Base-by-base conservation (phyloP, 2,888 invertebrate species). In the Marronus borbonicus region DNA sequence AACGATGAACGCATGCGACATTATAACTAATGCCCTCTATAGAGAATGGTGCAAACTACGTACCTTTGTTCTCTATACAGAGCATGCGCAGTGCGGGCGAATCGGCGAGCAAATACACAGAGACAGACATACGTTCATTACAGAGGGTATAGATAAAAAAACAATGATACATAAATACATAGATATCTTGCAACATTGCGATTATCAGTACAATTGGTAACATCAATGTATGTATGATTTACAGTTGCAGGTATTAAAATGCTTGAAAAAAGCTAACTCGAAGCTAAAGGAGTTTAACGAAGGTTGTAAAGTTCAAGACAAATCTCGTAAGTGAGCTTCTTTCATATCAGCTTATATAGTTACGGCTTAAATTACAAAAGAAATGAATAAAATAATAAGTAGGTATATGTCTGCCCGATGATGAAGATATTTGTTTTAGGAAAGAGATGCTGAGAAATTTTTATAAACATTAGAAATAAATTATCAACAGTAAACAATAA, bases 1-100 rank as follows among this genome's bases (percentile, higher is more conserved):
- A 70, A 70, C 70, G 55, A 70, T 58, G 70, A 58, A 62, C 77
- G 50, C 80, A 79, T 76, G 79, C 79, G 68, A 64, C 68, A 70
- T 77, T 72, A 79, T 66, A 70, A 76, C 76, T 80, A 80, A 80
- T 81, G 81, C 81, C 79, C 82, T 82, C 80, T 82, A 82, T 81
- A 82, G 82, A 84, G 81, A 84, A 83, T 77, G 79, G 80, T 84
- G 83, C 85, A 85, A 85, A 84, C 87, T 88, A 88, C 88, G 86
- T 88, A 88, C 88, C 88, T 88, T 88, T 88, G 87, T 88, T 88
- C 88, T 88, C 88, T 88, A 88, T 86, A 87, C 84, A 86, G 85
- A 86, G 85, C 87, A 86, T 88, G 87, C 86, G 86, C 84, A 85
- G 84, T 85, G 86, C 85, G 84, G 85, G 84, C 85, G 86, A 68